Base-by-base conservation (phyloP, 2,888 invertebrate species). In the Harpalus rufipes region DNA sequence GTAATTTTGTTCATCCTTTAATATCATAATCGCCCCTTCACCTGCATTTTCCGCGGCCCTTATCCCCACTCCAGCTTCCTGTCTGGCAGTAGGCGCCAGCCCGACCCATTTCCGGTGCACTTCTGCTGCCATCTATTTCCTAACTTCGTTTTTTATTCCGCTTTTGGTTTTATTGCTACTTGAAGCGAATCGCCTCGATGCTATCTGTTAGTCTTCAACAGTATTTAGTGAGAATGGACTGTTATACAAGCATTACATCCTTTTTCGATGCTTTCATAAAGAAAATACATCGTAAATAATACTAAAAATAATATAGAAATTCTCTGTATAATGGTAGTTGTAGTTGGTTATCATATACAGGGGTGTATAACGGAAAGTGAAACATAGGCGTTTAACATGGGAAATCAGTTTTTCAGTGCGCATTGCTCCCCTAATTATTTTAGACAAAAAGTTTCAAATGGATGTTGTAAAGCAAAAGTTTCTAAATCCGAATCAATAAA, bases 111-210 rank as follows among this genome's bases (percentile, higher is more conserved):
- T 83, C 83, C 76, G 41, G 59, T 83, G 76, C 83, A 83, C 76
- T 83, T 83, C 51, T 83, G 51, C 74, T 61, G 59, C 59, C 83
- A 76, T 83, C 83, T 83, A 83, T 83, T 83, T 83, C 83, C 83
- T 83, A 83, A 83, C 76, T 83, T 83, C 76, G 76, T 83, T 83
- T 74, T 81, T 81, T 68, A 80, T 80, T 63, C 63, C 61, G 80
- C 41, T 80, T 61, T 61, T 61, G 63, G 63, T 84, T 84, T 84
- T 84, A 84, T 84, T 76, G 65, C 78, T 84, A 84, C 61, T 78
- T 61, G 44, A 51, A 74, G 44, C 81, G 44, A 16, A 74, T 74
- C 81, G 25, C 68, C 12, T 39, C 58, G 25, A 65, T 81, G 68
- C 44, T 81, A 56, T 63, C 81, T 65, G 21, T 51, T 41, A 10